Evolutionary conservation across 2,113 vertebrate genomes (phyloP).

Genomic region (Etheostoma spectabile): DNA sequence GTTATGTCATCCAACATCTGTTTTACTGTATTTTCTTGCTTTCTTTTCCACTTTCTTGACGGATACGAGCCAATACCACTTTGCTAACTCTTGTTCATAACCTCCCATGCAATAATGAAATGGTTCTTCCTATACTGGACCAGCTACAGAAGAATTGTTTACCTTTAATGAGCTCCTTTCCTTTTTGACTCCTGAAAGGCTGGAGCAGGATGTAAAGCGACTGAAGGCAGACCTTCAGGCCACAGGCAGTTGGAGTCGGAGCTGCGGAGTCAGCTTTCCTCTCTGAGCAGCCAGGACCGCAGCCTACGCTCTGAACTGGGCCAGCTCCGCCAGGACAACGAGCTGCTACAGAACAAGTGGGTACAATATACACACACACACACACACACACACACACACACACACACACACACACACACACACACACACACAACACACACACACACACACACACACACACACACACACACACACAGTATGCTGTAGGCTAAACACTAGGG

Average conservation of each 20-base stretch:
- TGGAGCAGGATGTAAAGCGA: constrained; percentile 99
- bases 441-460: too few species aligned
- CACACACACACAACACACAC: too few species aligned
- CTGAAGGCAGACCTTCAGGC: constrained; percentile 98
- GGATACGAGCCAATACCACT: neutral
- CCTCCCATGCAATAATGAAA: neutral
- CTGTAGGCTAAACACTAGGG: neutral
- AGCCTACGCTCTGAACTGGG: constrained; percentile 92
- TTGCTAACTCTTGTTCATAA: neutral
- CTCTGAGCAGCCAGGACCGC: constrained; percentile 92
- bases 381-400: too few species aligned
- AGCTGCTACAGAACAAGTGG: constrained; percentile 98
- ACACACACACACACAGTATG: too few species aligned
- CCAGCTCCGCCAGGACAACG: constrained; percentile 96
- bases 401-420: too few species aligned
- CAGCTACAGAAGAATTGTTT: neutral
- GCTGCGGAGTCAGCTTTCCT: constrained; percentile 94
- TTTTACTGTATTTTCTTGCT: neutral
- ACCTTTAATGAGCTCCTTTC: neutral
- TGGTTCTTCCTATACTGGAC: neutral
- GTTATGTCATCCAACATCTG: neutral
- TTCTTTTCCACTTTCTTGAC: neutral
- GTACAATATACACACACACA: neutral
- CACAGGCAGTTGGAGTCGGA: constrained; percentile 96
- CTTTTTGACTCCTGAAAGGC: constrained; percentile 73